These are phyloP conservation scores for Digitonthophagus gazella DNA, from an alignment of 2,888 invertebrate genomes.

Conservation along the genomic window DNA sequence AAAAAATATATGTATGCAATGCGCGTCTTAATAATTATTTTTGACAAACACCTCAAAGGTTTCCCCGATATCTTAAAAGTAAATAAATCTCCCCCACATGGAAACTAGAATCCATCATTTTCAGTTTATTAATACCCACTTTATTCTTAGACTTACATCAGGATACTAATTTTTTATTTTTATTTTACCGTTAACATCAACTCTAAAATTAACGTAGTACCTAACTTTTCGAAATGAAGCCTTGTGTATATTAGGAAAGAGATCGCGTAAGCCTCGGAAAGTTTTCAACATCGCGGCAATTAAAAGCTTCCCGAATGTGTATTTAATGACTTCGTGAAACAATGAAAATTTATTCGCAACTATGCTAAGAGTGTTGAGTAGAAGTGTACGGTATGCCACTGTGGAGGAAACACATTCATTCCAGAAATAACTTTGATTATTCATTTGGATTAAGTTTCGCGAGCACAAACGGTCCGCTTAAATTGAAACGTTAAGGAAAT, in stretches of 20 bases:
- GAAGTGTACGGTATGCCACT: background rate
- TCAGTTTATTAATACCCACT: background rate
- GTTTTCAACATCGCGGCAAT: background rate
- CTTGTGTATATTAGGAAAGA: too few relatives aligned
- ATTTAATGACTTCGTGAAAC: background rate
- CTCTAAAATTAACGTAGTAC: background rate
- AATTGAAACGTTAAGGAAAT: slow-evolving; percentile 8
- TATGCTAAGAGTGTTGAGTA: slow-evolving; percentile 1
- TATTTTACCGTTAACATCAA: background rate
- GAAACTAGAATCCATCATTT: background rate
- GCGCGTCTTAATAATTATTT: too few relatives aligned
- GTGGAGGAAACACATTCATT: background rate
- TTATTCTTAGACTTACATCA: background rate
- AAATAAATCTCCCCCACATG: background rate
- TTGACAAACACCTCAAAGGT: too few relatives aligned
- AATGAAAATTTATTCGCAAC: background rate
- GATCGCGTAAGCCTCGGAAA: background rate
- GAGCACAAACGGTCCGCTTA: background rate
- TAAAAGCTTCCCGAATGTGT: background rate
- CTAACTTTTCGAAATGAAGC: background rate
- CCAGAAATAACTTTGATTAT: slow-evolving; percentile 14
- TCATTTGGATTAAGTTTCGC: background rate
- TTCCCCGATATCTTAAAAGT: background rate
- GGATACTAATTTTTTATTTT: background rate
- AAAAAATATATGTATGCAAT: too few relatives aligned